These are phyloP conservation scores for Dendroctonus ponderosae DNA, from an alignment of 1,140 invertebrate genomes.

Conservation along the genomic window DNA sequence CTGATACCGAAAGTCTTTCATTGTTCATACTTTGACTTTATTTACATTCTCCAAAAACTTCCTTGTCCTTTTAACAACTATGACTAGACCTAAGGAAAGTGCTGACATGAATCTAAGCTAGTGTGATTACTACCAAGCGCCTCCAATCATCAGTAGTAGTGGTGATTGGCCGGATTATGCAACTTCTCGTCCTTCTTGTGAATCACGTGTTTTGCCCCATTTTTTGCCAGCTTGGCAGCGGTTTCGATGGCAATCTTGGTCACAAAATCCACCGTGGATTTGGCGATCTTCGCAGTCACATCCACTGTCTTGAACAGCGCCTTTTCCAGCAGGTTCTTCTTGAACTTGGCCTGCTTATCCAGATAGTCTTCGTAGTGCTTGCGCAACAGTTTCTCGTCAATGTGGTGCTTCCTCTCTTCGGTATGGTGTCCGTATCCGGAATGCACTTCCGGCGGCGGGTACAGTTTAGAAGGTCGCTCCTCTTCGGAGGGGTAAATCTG, in stretches of 20 bases:
- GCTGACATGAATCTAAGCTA: too few species aligned
- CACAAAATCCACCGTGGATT: slow-evolving; percentile 19
- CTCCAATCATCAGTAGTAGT: too few species aligned
- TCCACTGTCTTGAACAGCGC: slow-evolving; percentile 19
- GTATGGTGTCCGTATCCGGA: too few species aligned
- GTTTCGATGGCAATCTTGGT: slow-evolving; percentile 18
- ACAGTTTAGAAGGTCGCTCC: background rate
- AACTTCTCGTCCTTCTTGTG: slow-evolving; percentile 18
- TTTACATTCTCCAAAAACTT: too few species aligned
- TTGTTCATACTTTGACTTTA: too few species aligned
- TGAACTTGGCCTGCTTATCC: slow-evolving; percentile 7
- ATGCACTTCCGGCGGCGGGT: background rate
- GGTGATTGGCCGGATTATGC: too few species aligned
- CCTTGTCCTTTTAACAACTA: too few species aligned
- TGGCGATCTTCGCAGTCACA: slow-evolving; percentile 14
- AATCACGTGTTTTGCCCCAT: slow-evolving; percentile 5
- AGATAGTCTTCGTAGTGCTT: slow-evolving; percentile 14
- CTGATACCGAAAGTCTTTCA: too few species aligned
- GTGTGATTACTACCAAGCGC: too few species aligned
- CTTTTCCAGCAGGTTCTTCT: slow-evolving; percentile 14
- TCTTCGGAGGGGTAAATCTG: background rate
- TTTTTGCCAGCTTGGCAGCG: slow-evolving; percentile 17
- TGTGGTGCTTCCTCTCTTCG: too few species aligned
- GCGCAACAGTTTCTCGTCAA: slow-evolving; percentile 9
- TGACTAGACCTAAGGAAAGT: too few species aligned